A percentile compares a stretch with the other conserved stretches of the same genome.
Conservation (phyloP, 2,113 vertebrate species). For the Ramphastos sulfuratus region DNA sequence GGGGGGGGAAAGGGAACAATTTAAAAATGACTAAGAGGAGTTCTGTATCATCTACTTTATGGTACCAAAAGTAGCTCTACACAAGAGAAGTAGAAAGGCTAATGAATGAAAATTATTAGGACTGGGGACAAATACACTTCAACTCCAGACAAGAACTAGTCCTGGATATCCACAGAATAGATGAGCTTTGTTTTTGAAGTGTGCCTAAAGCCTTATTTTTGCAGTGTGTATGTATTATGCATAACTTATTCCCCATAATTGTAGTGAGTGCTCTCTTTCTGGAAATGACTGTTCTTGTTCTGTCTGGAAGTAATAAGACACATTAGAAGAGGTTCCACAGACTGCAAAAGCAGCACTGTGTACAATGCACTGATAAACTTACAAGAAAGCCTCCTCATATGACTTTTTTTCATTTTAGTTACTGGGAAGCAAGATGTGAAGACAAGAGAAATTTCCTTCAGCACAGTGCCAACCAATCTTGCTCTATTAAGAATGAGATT, state of each 20-base stretch:
- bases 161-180: background rate
- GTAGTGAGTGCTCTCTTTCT: conserved; percentile 44
- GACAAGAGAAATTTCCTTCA: background rate
- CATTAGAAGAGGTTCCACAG: background rate
- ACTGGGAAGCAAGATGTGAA: background rate
- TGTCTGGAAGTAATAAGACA: background rate
- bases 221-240: conserved; percentile 16
- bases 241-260: conserved; percentile 33
- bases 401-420: background rate
- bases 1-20: background rate
- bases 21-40: background rate
- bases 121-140: background rate
- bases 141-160: background rate
- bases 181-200: conserved; percentile 6
- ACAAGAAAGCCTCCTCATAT: conserved; percentile 2
- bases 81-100: background rate
- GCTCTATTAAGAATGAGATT: background rate
- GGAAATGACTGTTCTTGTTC: conserved; percentile 32
- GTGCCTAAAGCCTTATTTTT: background rate
- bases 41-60: background rate
- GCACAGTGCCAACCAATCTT: background rate
- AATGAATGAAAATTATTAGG: background rate
- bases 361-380: background rate
- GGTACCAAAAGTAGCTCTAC: background rate
- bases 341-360: background rate